Percentiles rank a stretch among this genome's conserved stretches.
Evolutionary conservation across 2,113 vertebrate species (phyloP).

Genomic region (Butastur rufipennis): DNA sequence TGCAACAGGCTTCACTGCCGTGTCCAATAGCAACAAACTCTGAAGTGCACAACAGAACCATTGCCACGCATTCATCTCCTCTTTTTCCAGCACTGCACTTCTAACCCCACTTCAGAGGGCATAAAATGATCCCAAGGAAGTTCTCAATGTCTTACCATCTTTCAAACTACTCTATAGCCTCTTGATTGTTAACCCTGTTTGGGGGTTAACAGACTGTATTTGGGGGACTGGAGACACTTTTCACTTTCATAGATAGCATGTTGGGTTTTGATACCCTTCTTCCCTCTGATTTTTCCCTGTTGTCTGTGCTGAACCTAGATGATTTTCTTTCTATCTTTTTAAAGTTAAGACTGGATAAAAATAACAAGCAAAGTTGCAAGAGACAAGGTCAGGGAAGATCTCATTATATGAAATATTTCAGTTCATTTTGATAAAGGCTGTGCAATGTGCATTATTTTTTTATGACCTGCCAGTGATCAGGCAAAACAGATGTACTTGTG

Average conservation of each 20-base stretch:
- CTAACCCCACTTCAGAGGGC: neutral
- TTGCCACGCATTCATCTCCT: fast-evolving
- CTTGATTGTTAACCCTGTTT: neutral
- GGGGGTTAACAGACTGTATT: neutral
- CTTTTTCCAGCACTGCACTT: neutral
- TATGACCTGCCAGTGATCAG: slow-evolving; percentile 15
- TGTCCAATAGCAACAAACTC: neutral
- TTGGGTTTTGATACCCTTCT: neutral
- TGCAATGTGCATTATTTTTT: neutral
- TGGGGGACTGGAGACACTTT: neutral
- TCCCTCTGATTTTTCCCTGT: neutral
- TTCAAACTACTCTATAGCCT: neutral
- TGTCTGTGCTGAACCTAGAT: neutral
- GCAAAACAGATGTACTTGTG: slow-evolving; percentile 49
- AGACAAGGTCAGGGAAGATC: neutral
- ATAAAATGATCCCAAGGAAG: neutral
- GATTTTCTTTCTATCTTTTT: neutral
- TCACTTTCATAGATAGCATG: fast-evolving
- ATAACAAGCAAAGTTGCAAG: slow-evolving; percentile 3
- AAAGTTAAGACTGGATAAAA: neutral
- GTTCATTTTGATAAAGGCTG: slow-evolving; percentile 21
- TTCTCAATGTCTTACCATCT: neutral
- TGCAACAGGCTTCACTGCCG: neutral
- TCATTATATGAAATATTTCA: neutral
- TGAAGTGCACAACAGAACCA: neutral